Percentiles rank a stretch among this genome's conserved stretches.
Evolutionary conservation across 2,888 invertebrate genomes (phyloP).

Genomic region (Euproctis similis): DNA sequence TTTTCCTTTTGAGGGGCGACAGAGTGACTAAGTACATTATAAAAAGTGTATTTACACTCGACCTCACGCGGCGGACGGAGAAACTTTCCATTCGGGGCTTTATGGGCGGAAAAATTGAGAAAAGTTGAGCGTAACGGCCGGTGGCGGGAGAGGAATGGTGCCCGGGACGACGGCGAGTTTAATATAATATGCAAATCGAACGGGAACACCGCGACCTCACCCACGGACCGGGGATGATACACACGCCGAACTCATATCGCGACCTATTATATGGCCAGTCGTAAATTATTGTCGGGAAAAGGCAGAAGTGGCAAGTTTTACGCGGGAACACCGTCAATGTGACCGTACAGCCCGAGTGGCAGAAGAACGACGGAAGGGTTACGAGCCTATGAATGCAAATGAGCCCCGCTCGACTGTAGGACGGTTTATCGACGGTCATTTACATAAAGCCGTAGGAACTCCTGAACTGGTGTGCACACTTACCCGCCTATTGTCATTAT

Average conservation of each 20-base stretch:
- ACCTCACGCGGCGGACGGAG: constrained; percentile 64
- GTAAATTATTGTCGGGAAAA: constrained; percentile 72
- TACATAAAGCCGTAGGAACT: constrained; percentile 64
- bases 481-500: constrained; percentile 46
- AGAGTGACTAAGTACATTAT: constrained; percentile 70
- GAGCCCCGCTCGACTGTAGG: constrained; percentile 58
- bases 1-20: constrained; percentile 41
- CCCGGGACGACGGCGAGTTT: constrained; percentile 57
- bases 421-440: constrained; percentile 66
- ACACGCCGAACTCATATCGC: constrained; percentile 66
- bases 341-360: constrained; percentile 49
- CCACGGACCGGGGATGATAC: constrained; percentile 50
- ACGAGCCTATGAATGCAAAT: constrained; percentile 76
- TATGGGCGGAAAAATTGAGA: constrained; percentile 75
- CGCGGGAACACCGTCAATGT: constrained; percentile 42
- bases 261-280: constrained; percentile 69
- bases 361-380: constrained; percentile 67
- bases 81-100: constrained; percentile 71
- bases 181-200: constrained; percentile 76
- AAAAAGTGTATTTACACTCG: constrained; percentile 73
- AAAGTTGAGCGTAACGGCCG: constrained; percentile 74
- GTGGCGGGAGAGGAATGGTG: constrained; percentile 58
- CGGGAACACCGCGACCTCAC: constrained; percentile 62
- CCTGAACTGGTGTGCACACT: constrained; percentile 50
- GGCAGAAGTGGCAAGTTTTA: constrained; percentile 65